These are phyloP conservation scores for Leucopternis melanops DNA, from an alignment of 2,113 vertebrate species.

Conservation along the genomic window DNA sequence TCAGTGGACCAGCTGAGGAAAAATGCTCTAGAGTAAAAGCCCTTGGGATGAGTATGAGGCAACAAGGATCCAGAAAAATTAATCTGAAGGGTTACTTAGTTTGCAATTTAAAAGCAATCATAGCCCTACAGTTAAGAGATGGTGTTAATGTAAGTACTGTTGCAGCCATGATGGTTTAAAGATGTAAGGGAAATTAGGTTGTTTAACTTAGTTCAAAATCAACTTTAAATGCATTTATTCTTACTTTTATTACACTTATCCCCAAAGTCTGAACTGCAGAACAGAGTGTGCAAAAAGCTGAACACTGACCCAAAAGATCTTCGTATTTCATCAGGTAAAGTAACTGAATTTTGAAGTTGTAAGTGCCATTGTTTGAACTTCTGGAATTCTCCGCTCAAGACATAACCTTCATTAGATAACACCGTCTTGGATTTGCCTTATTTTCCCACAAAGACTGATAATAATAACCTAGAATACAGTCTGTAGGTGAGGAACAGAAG, in stretches of 20 bases:
- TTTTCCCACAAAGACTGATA: neutral
- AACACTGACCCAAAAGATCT: neutral
- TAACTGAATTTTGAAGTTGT: neutral
- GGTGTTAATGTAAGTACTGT: neutral
- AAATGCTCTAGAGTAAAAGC: neutral
- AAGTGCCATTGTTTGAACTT: neutral
- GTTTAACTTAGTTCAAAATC: neutral
- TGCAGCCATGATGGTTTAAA: neutral
- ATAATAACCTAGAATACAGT: neutral
- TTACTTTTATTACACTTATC: neutral
- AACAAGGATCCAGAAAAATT: neutral
- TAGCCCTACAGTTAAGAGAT: neutral
- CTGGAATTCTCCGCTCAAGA: neutral
- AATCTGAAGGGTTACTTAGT: neutral
- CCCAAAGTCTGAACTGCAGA: neutral
- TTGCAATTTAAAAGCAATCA: neutral
- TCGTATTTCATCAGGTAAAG: neutral
- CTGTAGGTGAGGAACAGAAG: neutral
- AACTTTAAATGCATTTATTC: neutral
- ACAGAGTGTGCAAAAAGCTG: neutral
- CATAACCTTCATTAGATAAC: neutral
- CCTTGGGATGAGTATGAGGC: neutral
- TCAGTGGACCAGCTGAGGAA: neutral
- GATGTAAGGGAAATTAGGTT: neutral
- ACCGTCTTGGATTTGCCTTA: neutral